Percentiles rank a stretch among this genome's conserved stretches.
These are phyloP conservation scores for Sylvia atricapilla DNA, from an alignment of 2,113 vertebrate species.

Conservation along the genomic window DNA sequence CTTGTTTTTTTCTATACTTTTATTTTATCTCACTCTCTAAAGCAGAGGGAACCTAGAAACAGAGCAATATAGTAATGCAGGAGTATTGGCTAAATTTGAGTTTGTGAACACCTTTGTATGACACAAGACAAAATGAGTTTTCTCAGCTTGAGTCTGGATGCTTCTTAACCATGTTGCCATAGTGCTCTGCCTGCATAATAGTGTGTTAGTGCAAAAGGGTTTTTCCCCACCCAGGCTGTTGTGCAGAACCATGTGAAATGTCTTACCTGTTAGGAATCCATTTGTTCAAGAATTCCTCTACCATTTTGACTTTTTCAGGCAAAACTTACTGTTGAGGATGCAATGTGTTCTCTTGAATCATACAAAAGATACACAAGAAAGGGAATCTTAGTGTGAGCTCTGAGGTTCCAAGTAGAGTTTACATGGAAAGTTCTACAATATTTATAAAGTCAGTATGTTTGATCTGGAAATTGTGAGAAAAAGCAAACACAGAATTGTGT, in stretches of 20 bases:
- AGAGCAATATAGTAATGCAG: neutral
- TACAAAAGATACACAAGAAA: neutral
- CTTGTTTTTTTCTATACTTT: neutral
- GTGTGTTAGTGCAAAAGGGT: neutral
- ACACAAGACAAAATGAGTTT: neutral
- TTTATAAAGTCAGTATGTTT: conserved; percentile 16
- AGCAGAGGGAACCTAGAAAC: neutral
- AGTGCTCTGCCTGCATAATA: neutral
- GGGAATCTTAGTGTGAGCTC: neutral
- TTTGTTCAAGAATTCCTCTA: neutral
- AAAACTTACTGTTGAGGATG: neutral
- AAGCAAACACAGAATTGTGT: neutral
- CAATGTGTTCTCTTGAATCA: neutral
- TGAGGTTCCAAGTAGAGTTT: neutral
- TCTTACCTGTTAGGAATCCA: neutral
- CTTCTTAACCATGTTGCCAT: neutral
- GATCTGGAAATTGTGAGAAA: conserved; percentile 30
- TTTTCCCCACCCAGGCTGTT: neutral
- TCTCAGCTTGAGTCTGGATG: neutral
- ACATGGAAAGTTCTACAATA: conserved; percentile 5
- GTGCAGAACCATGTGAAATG: neutral
- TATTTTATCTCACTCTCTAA: neutral
- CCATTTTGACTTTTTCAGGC: neutral
- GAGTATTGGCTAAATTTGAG: neutral
- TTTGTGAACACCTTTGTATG: neutral